Evolutionary conservation across 2,888 invertebrate genomes (phyloP).

Genomic region (Drosophila histrio): DNA sequence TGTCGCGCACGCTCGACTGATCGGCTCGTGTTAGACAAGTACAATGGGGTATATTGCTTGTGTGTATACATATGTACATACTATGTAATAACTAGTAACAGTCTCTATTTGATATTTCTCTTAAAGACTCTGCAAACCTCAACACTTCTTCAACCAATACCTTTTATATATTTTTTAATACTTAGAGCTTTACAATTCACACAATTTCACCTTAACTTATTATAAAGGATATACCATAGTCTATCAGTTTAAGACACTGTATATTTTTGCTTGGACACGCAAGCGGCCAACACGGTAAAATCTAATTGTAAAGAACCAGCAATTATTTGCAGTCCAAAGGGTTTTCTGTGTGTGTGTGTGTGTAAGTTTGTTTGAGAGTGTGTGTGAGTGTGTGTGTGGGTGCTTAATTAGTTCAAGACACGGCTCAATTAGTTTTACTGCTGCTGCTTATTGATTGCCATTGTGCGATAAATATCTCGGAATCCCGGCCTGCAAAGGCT

Average conservation of each 20-base stretch:
- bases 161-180: too few species aligned
- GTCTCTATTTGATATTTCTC: too few species aligned
- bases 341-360: background rate
- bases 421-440: constrained; percentile 65
- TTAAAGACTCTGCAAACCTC: background rate
- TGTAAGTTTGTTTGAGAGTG: background rate
- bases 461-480: constrained; percentile 59
- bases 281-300: constrained; percentile 35
- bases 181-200: too few species aligned
- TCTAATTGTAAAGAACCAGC: constrained; percentile 51
- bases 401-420: constrained; percentile 75
- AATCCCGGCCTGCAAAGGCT: background rate
- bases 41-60: background rate
- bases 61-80: too few species aligned
- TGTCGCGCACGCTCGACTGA: too few species aligned
- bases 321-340: constrained; percentile 50
- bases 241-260: accelerated
- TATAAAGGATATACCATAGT: constrained; percentile 1
- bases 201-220: background rate
- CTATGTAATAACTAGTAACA: too few species aligned
- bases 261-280: constrained; percentile 33
- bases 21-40: too few species aligned
- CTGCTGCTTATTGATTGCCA: constrained; percentile 65
- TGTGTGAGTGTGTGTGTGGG: constrained; percentile 23
- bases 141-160: too few species aligned